Conservation (phyloP, 2,888 invertebrate genomes). For the Hartigia nigra region DNA sequence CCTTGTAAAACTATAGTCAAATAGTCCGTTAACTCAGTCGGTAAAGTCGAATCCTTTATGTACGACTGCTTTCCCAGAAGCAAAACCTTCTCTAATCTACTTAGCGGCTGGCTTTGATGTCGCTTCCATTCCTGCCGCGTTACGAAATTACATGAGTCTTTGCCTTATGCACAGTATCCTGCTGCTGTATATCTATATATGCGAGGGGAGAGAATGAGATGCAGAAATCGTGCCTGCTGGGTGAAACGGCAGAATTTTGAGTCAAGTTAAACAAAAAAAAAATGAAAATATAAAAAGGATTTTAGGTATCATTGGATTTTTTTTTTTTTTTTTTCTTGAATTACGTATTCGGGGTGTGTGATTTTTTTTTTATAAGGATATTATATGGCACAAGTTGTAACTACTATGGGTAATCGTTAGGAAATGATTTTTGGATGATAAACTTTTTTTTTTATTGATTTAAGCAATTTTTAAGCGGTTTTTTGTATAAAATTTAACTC, state of each 20-base stretch:
- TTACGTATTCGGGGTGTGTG: background rate
- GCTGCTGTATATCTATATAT: background rate
- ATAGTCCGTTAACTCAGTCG: background rate
- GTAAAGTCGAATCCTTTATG: background rate
- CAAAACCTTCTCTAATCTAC: slow-evolving; percentile 34
- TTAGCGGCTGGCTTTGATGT: slow-evolving; percentile 38
- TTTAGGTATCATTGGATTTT: no score
- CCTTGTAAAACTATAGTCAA: background rate
- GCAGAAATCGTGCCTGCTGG: background rate
- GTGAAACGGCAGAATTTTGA: background rate
- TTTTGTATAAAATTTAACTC: background rate
- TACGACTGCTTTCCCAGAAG: background rate
- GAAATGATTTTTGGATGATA: background rate
- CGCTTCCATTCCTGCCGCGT: slow-evolving; percentile 16
- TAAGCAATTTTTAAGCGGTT: no score
- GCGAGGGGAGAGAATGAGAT: background rate
- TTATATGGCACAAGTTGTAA: no score
- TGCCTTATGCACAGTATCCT: background rate
- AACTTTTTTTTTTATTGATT: no score
- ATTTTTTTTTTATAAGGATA: background rate
- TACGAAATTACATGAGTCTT: slow-evolving; percentile 43
- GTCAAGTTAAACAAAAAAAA: background rate
- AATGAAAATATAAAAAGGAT: background rate
- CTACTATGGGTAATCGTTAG: background rate
- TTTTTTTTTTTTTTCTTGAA: no score